Conservation (phyloP, 2,113 vertebrate species). For the Colaptes auratus region DNA sequence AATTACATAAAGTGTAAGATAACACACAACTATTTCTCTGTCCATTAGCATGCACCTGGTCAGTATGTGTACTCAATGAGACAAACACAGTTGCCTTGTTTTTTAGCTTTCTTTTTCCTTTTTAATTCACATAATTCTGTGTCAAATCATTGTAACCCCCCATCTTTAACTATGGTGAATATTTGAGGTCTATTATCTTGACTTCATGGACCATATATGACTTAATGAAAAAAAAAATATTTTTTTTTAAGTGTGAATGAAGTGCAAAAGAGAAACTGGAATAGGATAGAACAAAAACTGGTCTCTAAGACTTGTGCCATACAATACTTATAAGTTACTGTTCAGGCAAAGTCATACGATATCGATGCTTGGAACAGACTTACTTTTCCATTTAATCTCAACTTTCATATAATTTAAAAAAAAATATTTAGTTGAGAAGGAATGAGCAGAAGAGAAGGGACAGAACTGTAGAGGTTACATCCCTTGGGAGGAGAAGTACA, state of each 20-base stretch:
- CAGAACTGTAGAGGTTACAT: slow-evolving; percentile 36
- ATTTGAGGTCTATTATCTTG: not conserved
- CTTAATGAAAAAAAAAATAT: rapidly evolving
- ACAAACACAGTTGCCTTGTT: rapidly evolving
- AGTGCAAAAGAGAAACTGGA: not conserved
- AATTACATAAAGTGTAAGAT: not conserved
- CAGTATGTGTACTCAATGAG: not conserved
- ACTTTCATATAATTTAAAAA: not conserved
- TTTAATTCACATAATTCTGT: not conserved
- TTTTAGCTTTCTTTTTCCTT: not conserved
- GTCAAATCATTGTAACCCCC: not conserved
- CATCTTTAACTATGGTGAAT: not conserved
- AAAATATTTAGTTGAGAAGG: not conserved
- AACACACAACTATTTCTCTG: not conserved
- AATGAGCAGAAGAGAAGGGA: slow-evolving; percentile 41
- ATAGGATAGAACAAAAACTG: not conserved
- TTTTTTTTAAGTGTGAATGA: not conserved
- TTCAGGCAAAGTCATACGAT: not conserved
- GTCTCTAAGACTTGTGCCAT: not conserved
- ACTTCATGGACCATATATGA: not conserved
- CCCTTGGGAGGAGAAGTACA: slow-evolving; percentile 37
- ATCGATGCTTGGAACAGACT: not conserved
- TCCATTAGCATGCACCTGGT: rapidly evolving
- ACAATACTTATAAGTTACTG: rapidly evolving
- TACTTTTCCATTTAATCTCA: not conserved